Percentiles rank a stretch among this genome's conserved stretches.
These are phyloP conservation scores for Alligator mississippiensis DNA, from an alignment of 2,113 vertebrate genomes.

Conservation along the genomic window DNA sequence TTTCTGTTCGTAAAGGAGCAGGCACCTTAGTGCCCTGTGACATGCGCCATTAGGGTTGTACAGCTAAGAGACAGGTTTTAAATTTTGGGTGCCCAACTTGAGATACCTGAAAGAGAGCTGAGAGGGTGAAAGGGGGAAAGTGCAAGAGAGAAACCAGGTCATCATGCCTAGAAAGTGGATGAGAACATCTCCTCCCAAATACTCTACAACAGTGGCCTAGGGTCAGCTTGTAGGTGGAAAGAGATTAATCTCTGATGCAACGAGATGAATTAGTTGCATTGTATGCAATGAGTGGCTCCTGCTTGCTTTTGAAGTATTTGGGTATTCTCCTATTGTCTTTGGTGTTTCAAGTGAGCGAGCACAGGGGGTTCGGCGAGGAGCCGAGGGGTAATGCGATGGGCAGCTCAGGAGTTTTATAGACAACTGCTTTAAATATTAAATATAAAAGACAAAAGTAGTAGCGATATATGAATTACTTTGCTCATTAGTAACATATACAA, in stretches of 20 bases:
- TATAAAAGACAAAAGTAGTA: background rate
- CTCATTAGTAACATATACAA: background rate
- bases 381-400: too few relatives aligned
- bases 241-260: background rate
- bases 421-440: background rate
- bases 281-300: rapidly evolving
- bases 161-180: background rate
- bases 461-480: background rate
- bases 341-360: too few relatives aligned
- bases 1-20: too few relatives aligned
- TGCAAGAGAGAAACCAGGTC: background rate
- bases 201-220: background rate
- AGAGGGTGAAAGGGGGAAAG: background rate
- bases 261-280: rapidly evolving
- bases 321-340: background rate
- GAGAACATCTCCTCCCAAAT: background rate
- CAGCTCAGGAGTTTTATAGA: background rate
- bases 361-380: too few relatives aligned
- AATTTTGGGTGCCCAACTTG: too few relatives aligned
- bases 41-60: too few relatives aligned
- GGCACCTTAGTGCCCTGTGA: too few relatives aligned
- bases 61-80: too few relatives aligned
- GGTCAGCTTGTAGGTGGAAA: background rate
- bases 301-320: rapidly evolving
- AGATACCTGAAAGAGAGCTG: too few relatives aligned